Evolutionary conservation across 2,888 invertebrate genomes (phyloP).

Genomic region (Agonopterix subpropinquella): DNA sequence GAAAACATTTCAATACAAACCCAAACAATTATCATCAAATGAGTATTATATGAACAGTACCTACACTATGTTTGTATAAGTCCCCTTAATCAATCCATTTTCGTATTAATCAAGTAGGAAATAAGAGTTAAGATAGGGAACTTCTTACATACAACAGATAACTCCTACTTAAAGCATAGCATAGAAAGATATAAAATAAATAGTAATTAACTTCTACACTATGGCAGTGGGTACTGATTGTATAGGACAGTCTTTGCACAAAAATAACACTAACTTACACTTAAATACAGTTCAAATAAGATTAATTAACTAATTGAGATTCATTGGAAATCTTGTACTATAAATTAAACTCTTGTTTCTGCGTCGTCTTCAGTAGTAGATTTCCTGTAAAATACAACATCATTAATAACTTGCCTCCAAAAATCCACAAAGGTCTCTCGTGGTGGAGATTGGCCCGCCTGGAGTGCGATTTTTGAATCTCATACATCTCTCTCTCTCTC

Average conservation of each 20-base stretch:
- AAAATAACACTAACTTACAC: constrained; percentile 16
- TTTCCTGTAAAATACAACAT: constrained; percentile 51
- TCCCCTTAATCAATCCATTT: too few relatives aligned
- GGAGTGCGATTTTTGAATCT: too few relatives aligned
- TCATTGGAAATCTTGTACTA: constrained; percentile 73
- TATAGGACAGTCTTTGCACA: constrained; percentile 51
- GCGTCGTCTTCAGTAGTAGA: constrained; percentile 75
- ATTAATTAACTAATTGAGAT: constrained; percentile 64
- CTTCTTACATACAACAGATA: too few relatives aligned
- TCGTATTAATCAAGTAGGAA: too few relatives aligned
- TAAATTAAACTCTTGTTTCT: constrained; percentile 62
- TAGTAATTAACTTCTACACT: constrained; percentile 39
- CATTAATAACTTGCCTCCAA: neutral
- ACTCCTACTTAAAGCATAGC: constrained; percentile 41
- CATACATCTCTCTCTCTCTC: too few relatives aligned
- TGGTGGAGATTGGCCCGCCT: too few relatives aligned
- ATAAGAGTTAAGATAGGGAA: too few relatives aligned
- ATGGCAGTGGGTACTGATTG: constrained; percentile 68
- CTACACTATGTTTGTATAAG: too few relatives aligned
- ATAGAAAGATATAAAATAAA: constrained; percentile 24
- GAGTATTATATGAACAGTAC: constrained; percentile 19
- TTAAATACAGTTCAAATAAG: constrained; percentile 25
- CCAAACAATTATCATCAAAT: constrained; percentile 13
- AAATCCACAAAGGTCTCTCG: too few relatives aligned
- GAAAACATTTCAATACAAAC: constrained; percentile 7